Base-by-base conservation (phyloP, 2,888 invertebrate species). In the Geotrupes spiniger region DNA sequence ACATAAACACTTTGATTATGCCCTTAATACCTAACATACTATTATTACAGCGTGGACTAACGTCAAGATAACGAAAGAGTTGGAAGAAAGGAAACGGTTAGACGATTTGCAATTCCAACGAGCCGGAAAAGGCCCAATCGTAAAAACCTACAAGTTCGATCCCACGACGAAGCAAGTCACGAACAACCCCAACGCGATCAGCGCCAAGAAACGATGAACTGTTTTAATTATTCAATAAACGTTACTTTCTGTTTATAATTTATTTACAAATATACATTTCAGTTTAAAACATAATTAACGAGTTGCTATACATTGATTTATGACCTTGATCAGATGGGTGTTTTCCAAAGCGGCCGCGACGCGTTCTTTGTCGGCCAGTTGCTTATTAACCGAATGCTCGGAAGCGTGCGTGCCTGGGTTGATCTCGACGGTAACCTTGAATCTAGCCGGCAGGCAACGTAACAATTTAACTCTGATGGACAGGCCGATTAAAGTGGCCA, bases 291-390 rank as follows among this genome's bases (percentile, higher is more conserved):
- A 36, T 36, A 36, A 36, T 14, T 36, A 36, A 3, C 37, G 44
- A 2, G 14, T 49, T 12, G 45, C 60, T 46, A 95, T 81, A 70
- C 98, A 99, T 66, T 94, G 91, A 70, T 98, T 97, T 4, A 99
- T 93, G 9, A 97, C 94, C 70, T 89, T 86, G 26, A 96, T 82
- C 1, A 99, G 76, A 66, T 93, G 89, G 12, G 81, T 79, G 70
- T 99, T 99, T 72, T 99, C 99, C 53, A 98, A 75, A 0, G 99
- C 98, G 0, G 99, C 99, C 0, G 97, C 95, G 0, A 99, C 93
- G 56, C 99, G 75, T 71, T 99, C 99, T 69, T 99, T 99, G 69
- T 99, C 99, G 0, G 92, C 93, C 12, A 99, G 76, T 66, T 99
- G 99, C 66, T 99, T 97, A 72, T 99, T 99, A 2, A 99, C 91